Evolutionary conservation across 2,113 vertebrate genomes (phyloP).

Genomic region (Butastur rufipennis): DNA sequence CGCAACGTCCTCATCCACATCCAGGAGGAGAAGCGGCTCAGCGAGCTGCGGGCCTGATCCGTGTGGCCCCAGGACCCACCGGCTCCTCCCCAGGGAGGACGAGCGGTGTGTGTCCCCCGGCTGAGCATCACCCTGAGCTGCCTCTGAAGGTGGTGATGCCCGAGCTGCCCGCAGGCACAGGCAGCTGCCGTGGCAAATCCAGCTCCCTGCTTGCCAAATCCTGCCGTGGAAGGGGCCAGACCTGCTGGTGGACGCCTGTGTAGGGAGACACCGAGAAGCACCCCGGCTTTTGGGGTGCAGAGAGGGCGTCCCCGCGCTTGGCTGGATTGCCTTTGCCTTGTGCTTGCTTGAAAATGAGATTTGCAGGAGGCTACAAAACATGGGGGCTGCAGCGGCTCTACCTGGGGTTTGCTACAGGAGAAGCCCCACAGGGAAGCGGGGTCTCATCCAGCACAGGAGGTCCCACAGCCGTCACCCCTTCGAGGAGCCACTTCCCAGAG

Average conservation of each 20-base stretch:
- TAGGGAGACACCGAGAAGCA: neutral
- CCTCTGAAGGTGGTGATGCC: neutral
- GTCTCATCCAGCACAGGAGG: neutral
- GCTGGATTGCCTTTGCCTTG: neutral
- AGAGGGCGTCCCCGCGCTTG: fast-evolving
- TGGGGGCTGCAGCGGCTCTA: neutral
- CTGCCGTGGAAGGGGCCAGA: neutral
- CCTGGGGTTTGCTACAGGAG: neutral
- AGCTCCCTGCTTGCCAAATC: conserved; percentile 4
- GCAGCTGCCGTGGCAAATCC: neutral
- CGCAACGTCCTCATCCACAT: conserved; percentile 84
- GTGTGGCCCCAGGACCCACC: fast-evolving
- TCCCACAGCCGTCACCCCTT: neutral
- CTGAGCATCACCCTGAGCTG: neutral
- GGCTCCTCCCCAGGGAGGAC: fast-evolving
- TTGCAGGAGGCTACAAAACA: neutral
- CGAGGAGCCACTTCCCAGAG: fast-evolving
- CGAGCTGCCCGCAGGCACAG: neutral
- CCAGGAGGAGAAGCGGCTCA: conserved; percentile 87
- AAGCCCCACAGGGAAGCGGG: neutral
- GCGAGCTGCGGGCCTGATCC: conserved; percentile 71
- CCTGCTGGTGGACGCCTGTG: fast-evolving
- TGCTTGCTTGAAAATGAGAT: conserved; percentile 8
- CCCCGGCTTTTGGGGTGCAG: neutral
- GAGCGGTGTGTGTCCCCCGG: neutral